A percentile compares a stretch with the other conserved stretches of the same genome.
phyloP scores from a whole-genome alignment of 2,888 invertebrate genomes.

The Hirtodrosophila duncani region DNA sequence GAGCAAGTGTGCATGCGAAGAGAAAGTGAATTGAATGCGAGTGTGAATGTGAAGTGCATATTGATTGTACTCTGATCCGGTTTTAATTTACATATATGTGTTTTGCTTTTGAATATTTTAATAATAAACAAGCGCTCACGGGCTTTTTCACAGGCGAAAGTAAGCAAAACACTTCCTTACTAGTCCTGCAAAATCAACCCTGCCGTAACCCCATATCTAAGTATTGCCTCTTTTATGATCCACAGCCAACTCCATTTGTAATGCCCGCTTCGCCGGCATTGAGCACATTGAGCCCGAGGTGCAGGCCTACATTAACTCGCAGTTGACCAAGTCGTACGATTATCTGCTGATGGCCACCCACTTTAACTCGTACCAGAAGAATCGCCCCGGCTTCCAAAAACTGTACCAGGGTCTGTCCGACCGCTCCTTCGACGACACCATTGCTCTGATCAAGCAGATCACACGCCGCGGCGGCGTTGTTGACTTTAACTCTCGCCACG shows the following conservation, averaged over 20 bases:
- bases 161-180: slow-evolving; percentile 42
- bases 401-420: slow-evolving; percentile 87
- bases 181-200: neutral
- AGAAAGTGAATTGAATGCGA: slow-evolving; percentile 17
- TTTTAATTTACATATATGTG: slow-evolving; percentile 43
- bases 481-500: slow-evolving; percentile 79
- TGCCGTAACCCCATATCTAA: neutral
- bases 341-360: slow-evolving; percentile 86
- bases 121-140: slow-evolving; percentile 70
- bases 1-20: slow-evolving; percentile 29
- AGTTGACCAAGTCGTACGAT: slow-evolving; percentile 86
- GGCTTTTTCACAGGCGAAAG: slow-evolving; percentile 72
- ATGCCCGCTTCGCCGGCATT: slow-evolving; percentile 69
- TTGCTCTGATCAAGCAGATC: slow-evolving; percentile 88
- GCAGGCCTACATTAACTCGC: slow-evolving; percentile 80
- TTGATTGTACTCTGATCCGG: slow-evolving; percentile 18
- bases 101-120: slow-evolving; percentile 43
- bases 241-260: slow-evolving; percentile 47
- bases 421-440: slow-evolving; percentile 85
- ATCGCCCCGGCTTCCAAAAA: slow-evolving; percentile 87
- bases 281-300: slow-evolving; percentile 61
- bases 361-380: slow-evolving; percentile 87
- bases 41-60: slow-evolving; percentile 7
- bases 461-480: slow-evolving; percentile 84
- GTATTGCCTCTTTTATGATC: neutral